A percentile compares a stretch with the other conserved stretches of the same genome.
These are phyloP conservation scores for Ylistrum balloti DNA, from an alignment of 1,140 invertebrate genomes.

Conservation along the genomic window DNA sequence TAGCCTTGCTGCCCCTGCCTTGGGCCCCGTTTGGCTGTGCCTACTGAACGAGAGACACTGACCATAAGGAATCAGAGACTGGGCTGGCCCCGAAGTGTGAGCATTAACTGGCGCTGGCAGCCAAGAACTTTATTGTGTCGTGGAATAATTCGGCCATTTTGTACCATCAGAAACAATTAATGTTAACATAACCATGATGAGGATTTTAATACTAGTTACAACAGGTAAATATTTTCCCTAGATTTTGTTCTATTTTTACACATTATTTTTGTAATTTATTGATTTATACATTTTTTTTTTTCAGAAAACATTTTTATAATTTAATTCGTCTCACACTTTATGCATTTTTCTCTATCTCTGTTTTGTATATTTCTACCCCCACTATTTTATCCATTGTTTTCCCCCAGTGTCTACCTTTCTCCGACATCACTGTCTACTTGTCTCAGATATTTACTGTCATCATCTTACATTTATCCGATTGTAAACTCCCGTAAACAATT, in stretches of 20 bases:
- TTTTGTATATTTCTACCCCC: too few relatives aligned
- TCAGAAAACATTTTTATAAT: too few relatives aligned
- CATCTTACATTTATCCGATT: too few relatives aligned
- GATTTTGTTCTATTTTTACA: background rate
- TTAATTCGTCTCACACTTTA: too few relatives aligned
- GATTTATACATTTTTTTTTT: too few relatives aligned
- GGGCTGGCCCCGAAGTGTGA: constrained; percentile 19
- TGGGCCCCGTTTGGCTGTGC: background rate
- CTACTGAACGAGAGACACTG: background rate
- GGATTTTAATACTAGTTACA: constrained; percentile 3
- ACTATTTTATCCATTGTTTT: too few relatives aligned
- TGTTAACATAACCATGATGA: background rate
- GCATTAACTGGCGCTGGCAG: constrained; percentile 1
- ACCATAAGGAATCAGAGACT: background rate
- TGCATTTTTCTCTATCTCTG: too few relatives aligned
- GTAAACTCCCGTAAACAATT: too few relatives aligned
- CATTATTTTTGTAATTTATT: too few relatives aligned
- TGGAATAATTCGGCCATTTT: background rate
- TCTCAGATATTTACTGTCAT: too few relatives aligned
- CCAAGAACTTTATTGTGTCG: background rate
- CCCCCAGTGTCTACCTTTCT: too few relatives aligned
- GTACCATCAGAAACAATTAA: background rate
- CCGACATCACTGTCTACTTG: too few relatives aligned
- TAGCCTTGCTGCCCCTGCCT: background rate
- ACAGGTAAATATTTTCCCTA: background rate